phyloP scores from a whole-genome alignment of 2,888 invertebrate species.

The Mongoloraphidia duomilia region DNA sequence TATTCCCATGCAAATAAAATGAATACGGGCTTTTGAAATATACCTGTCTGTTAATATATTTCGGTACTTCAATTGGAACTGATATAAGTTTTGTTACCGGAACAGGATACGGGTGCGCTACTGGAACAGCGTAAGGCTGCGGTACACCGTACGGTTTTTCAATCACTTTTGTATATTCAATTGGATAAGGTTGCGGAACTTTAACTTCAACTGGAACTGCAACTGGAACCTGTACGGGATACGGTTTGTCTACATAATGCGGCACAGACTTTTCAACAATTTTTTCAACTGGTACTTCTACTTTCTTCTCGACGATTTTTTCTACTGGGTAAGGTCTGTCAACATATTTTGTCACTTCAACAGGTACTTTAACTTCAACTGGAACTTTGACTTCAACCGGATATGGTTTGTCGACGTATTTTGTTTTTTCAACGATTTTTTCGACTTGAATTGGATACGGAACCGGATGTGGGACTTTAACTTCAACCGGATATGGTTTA shows the following conservation, averaged over 20 bases:
- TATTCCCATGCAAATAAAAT: slow-evolving; percentile 3
- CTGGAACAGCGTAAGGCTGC: slow-evolving; percentile 16
- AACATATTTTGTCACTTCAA: slow-evolving; percentile 23
- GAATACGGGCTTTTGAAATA: slow-evolving; percentile 18
- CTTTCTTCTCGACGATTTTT: slow-evolving; percentile 44
- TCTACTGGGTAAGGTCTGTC: slow-evolving; percentile 38
- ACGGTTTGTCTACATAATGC: slow-evolving; percentile 14
- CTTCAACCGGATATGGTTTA: slow-evolving; percentile 31
- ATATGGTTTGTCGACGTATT: slow-evolving; percentile 33
- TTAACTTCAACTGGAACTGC: slow-evolving; percentile 14
- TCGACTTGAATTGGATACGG: slow-evolving; percentile 33
- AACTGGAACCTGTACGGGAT: slow-evolving; percentile 29
- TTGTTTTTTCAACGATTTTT: slow-evolving; percentile 32
- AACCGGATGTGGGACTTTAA: slow-evolving; percentile 31
- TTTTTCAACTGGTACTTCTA: slow-evolving; percentile 38
- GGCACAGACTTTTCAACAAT: slow-evolving; percentile 35
- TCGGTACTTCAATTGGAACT: slow-evolving; percentile 15
- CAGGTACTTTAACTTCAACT: slow-evolving; percentile 17
- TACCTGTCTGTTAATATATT: slow-evolving; percentile 15
- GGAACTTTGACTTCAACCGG: slow-evolving; percentile 26
- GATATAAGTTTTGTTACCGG: slow-evolving; percentile 9
- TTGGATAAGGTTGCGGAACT: slow-evolving; percentile 16
- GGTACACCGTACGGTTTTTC: slow-evolving; percentile 14
- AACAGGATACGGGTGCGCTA: slow-evolving; percentile 20
- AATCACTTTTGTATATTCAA: slow-evolving; percentile 14